Percentiles rank a stretch among this genome's conserved stretches.
Conservation (phyloP, 2,888 invertebrate species). For the Drosophila lutescens region DNA sequence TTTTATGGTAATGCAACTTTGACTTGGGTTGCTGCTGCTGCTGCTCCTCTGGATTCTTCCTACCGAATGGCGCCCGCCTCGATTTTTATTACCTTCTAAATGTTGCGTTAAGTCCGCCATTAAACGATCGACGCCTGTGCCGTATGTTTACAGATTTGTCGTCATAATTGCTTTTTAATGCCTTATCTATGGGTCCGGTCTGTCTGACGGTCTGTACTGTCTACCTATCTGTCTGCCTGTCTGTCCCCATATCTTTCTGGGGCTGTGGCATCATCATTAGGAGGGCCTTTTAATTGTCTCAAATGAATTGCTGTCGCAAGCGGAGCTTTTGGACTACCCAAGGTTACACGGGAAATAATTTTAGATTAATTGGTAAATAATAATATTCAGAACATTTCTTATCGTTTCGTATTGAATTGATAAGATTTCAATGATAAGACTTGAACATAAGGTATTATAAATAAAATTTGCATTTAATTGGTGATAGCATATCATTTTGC, state of each 20-base stretch:
- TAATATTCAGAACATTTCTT: not conserved
- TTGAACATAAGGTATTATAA: no score
- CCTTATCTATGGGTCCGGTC: conserved; percentile 72
- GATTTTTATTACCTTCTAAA: conserved; percentile 79
- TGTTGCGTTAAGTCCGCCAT: conserved; percentile 81
- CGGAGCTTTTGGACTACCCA: conserved; percentile 51
- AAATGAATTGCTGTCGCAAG: conserved; percentile 53
- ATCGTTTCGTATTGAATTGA: not conserved
- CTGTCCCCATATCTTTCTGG: conserved; percentile 13
- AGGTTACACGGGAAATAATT: conserved; percentile 3
- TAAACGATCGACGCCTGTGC: conserved; percentile 67
- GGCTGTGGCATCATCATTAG: conserved; percentile 62
- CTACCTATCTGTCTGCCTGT: conserved; percentile 8
- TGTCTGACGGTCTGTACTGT: conserved; percentile 11
- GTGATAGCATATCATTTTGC: no score
- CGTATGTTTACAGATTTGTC: conserved; percentile 82
- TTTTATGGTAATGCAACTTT: conserved; percentile 79
- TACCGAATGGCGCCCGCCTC: conserved; percentile 45
- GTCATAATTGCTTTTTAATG: conserved; percentile 82
- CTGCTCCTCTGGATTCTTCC: conserved; percentile 7
- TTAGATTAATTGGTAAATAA: not conserved
- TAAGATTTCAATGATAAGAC: not conserved
- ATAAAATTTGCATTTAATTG: no score
- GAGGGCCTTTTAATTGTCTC: conserved; percentile 68
- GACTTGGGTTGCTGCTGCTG: conserved; percentile 36